A percentile compares a stretch with the other conserved stretches of the same genome.
phyloP scores from a whole-genome alignment of 2,888 invertebrate genomes.

The Aphodius sticticus region DNA sequence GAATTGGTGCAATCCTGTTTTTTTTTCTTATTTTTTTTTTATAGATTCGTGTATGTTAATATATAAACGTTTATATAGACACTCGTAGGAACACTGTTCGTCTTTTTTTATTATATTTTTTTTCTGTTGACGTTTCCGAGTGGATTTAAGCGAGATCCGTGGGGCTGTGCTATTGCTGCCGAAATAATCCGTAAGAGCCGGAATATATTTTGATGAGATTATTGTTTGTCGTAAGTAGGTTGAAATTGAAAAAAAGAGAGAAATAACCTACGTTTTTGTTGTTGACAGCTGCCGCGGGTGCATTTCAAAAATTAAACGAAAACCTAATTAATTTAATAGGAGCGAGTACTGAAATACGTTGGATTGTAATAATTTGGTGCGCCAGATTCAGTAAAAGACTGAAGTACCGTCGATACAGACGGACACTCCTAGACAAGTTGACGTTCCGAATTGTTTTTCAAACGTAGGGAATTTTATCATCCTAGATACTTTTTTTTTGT shows the following conservation, averaged over 20 bases:
- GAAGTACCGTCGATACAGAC: not conserved
- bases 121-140: not conserved
- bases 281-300: too few relatives aligned
- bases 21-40: not conserved
- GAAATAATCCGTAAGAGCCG: not conserved
- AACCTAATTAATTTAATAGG: not conserved
- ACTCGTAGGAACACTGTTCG: not conserved
- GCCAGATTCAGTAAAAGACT: not conserved
- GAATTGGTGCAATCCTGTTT: too few relatives aligned
- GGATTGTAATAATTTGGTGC: not conserved
- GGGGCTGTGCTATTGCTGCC: not conserved
- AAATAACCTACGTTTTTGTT: too few relatives aligned
- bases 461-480: not conserved
- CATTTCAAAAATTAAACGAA: not conserved
- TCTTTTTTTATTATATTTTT: not conserved
- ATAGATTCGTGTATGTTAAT: not conserved
- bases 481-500: not conserved
- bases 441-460: not conserved
- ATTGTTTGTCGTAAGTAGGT: not conserved
- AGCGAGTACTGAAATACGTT: slow-evolving; percentile 4
- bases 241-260: not conserved
- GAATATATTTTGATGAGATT: not conserved
- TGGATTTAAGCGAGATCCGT: not conserved
- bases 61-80: not conserved
- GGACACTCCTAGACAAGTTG: not conserved